phyloP scores from a whole-genome alignment of 2,113 vertebrate genomes.

The Tachysurus vachellii region DNA sequence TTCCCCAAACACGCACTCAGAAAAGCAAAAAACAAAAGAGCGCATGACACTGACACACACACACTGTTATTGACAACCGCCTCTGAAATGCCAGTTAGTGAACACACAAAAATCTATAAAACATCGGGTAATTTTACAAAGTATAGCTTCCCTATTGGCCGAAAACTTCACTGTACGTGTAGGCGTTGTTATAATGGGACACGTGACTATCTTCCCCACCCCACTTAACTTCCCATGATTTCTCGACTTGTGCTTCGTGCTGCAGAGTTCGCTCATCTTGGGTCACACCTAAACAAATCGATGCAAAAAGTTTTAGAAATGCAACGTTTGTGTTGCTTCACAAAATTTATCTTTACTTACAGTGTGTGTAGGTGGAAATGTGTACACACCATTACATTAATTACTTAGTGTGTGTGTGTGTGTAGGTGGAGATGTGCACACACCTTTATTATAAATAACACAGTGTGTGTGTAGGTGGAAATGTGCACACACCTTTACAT shows the following conservation, averaged over 20 bases:
- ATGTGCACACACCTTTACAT: no score
- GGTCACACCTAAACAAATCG: neutral
- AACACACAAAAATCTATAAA: neutral
- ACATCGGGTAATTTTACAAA: neutral
- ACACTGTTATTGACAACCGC: neutral
- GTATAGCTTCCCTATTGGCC: neutral
- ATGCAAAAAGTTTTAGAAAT: neutral
- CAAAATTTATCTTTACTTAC: neutral
- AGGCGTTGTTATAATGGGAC: neutral
- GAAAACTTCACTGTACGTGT: neutral
- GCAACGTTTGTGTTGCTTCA: neutral
- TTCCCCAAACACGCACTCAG: neutral
- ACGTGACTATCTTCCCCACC: neutral
- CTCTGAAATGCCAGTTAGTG: neutral
- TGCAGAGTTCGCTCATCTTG: accelerated
- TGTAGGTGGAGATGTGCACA: no score
- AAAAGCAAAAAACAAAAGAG: neutral
- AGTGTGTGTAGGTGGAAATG: no score
- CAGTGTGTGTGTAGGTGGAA: no score
- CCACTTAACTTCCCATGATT: neutral
- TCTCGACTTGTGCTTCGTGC: neutral
- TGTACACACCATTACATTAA: no score
- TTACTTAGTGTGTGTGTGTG: no score
- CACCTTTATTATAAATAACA: no score
- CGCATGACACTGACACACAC: no score